Conservation (phyloP, 2,113 vertebrate species). For the Nibea albiflora region DNA sequence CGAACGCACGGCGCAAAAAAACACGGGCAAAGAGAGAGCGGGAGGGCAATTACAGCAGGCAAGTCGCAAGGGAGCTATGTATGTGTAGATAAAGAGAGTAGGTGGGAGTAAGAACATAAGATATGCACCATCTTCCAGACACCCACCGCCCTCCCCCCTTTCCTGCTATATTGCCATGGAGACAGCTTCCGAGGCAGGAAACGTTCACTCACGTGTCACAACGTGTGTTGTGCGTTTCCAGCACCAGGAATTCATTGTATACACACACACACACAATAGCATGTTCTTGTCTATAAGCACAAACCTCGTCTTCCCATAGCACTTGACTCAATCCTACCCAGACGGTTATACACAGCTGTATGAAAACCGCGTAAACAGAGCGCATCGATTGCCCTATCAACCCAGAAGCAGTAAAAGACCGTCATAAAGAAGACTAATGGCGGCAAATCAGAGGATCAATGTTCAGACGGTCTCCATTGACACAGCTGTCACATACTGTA, state of each 20-base stretch:
- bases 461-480: not conserved
- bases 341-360: not conserved
- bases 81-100: slow-evolving; percentile 28
- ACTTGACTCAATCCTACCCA: not conserved
- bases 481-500: not conserved
- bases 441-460: not conserved
- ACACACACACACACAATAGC: not conserved
- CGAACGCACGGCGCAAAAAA: slow-evolving; percentile 41
- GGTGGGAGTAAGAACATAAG: slow-evolving; percentile 47
- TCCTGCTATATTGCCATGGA: slow-evolving; percentile 53
- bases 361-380: not conserved
- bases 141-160: not conserved
- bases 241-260: not conserved
- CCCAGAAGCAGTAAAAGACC: slow-evolving; percentile 5
- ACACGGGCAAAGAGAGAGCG: slow-evolving; percentile 21
- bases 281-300: not conserved
- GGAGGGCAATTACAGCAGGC: slow-evolving; percentile 60
- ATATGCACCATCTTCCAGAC: slow-evolving; percentile 19
- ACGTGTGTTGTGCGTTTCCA: not conserved
- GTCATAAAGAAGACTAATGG: slow-evolving; percentile 6
- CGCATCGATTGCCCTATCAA: not conserved
- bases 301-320: not conserved
- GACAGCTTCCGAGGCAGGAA: slow-evolving; percentile 53
- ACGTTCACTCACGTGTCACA: slow-evolving; percentile 21
- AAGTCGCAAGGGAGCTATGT: slow-evolving; percentile 19